Conservation (phyloP, 2,888 invertebrate genomes). For the Spisula solida region DNA sequence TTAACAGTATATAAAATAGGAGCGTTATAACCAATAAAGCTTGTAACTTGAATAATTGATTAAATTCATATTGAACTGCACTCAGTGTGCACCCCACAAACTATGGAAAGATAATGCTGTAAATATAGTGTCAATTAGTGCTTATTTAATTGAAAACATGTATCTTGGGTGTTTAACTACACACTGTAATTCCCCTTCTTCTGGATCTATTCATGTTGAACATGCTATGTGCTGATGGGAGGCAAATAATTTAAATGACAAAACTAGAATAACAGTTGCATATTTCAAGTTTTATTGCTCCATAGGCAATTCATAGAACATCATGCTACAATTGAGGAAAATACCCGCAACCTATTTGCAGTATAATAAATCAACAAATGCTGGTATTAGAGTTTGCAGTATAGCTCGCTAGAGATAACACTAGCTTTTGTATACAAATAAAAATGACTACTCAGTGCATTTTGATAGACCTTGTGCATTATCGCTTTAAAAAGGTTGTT, state of each 20-base stretch:
- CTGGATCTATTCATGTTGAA: neutral
- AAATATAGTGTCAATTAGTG: slow-evolving; percentile 14
- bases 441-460: too few relatives aligned
- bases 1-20: slow-evolving; percentile 2
- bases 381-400: neutral
- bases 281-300: neutral
- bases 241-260: neutral
- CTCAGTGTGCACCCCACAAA: neutral
- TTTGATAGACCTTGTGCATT: too few relatives aligned
- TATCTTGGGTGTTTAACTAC: neutral
- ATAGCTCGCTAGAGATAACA: too few relatives aligned
- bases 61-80: neutral
- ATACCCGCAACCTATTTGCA: neutral
- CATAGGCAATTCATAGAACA: neutral
- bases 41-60: neutral
- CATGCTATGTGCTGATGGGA: neutral
- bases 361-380: neutral
- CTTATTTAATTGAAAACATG: neutral
- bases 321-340: too few relatives aligned
- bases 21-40: neutral
- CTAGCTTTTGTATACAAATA: too few relatives aligned
- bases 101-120: neutral
- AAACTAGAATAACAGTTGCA: neutral
- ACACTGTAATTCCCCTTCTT: neutral
- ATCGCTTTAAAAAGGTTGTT: too few relatives aligned